Percentiles rank a stretch among this genome's conserved stretches.
phyloP scores from a whole-genome alignment of 2,888 invertebrate species.

The Nipponacmea schrenckii region DNA sequence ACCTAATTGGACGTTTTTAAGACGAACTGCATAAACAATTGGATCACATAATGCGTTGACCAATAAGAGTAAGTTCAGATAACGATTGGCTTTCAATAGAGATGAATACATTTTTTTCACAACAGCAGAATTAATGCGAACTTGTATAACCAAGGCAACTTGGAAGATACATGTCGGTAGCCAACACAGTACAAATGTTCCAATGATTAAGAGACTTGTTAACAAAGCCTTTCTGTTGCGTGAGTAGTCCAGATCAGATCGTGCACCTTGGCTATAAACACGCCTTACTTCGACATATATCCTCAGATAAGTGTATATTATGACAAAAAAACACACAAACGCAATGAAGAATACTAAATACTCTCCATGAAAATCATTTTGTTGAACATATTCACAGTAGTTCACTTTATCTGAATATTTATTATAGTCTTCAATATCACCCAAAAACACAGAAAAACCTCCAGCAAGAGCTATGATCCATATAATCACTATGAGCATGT shows the following conservation, averaged over 20 bases:
- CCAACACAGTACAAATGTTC: constrained; percentile 55
- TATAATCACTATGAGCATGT: constrained; percentile 38
- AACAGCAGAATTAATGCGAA: constrained; percentile 31
- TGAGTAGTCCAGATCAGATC: constrained; percentile 31
- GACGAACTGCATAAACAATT: constrained; percentile 50
- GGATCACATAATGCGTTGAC: constrained; percentile 53
- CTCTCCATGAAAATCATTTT: constrained; percentile 50
- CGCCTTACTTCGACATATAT: constrained; percentile 48
- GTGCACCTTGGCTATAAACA: constrained; percentile 26
- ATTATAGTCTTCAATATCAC: constrained; percentile 21
- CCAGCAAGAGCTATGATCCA: constrained; percentile 45
- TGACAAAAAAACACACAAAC: constrained; percentile 44
- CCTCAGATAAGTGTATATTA: constrained; percentile 48
- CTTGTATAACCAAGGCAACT: constrained; percentile 41
- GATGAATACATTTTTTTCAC: constrained; percentile 34
- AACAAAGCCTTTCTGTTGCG: constrained; percentile 52
- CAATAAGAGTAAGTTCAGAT: constrained; percentile 44
- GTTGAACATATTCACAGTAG: constrained; percentile 54
- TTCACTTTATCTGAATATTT: constrained; percentile 35
- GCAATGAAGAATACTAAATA: constrained; percentile 49
- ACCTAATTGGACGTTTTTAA: constrained; percentile 46
- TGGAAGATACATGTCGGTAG: constrained; percentile 53
- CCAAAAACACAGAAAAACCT: constrained; percentile 42
- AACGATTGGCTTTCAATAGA: constrained; percentile 41
- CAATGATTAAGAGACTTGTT: constrained; percentile 55